Evolutionary conservation across 2,797 vertebrate species (phyloP).

Genomic region (Phrynocephalus vlangalii): DNA sequence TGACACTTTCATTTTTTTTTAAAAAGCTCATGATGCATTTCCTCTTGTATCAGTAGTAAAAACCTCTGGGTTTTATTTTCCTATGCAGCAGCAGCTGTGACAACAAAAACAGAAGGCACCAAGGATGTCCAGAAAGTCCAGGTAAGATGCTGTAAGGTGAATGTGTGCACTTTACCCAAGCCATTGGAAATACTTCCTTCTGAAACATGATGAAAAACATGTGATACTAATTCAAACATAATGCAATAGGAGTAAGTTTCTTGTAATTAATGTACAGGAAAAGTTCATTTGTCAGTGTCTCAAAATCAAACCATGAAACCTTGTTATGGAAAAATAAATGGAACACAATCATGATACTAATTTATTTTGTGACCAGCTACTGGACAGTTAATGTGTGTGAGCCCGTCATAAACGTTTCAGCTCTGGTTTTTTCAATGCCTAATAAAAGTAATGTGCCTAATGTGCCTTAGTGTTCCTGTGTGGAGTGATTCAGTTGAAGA

Average conservation of each 20-base stretch:
- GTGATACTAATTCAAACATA: neutral
- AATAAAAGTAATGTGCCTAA: neutral
- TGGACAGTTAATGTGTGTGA: neutral
- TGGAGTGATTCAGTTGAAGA: neutral
- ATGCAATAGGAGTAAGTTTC: neutral
- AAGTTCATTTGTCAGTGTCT: too few species aligned
- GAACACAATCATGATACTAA: neutral
- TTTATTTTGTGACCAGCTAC: too few species aligned
- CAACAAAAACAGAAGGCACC: slow-evolving; percentile 72
- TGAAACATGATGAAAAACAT: neutral
- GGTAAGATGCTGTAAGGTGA: slow-evolving; percentile 73
- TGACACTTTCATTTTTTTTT: neutral
- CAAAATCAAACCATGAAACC: neutral
- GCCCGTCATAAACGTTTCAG: neutral
- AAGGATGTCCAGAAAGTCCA: slow-evolving; percentile 74
- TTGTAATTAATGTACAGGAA: neutral
- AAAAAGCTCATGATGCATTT: neutral
- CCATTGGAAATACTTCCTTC: neutral
- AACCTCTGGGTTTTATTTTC: slow-evolving; percentile 35
- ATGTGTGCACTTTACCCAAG: neutral
- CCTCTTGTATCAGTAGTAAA: neutral
- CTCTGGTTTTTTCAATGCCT: neutral
- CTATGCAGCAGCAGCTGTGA: slow-evolving; percentile 71
- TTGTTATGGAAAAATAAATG: neutral
- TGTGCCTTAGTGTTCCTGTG: neutral